A percentile compares a stretch with the other conserved stretches of the same genome.
phyloP scores from a whole-genome alignment of 1,140 invertebrate species.

The Trichoplusia ni region DNA sequence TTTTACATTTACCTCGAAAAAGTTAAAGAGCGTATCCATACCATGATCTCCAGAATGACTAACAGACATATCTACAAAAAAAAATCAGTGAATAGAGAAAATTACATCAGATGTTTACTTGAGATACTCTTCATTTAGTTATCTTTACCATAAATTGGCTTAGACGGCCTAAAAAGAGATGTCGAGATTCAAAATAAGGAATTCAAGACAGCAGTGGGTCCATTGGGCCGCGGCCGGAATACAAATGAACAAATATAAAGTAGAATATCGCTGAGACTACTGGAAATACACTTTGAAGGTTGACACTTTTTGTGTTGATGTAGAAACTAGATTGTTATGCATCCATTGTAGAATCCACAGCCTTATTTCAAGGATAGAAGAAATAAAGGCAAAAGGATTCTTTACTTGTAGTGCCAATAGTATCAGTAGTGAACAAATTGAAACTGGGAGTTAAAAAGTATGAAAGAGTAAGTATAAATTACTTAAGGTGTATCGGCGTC shows the following conservation, averaged over 20 bases:
- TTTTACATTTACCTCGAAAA: constrained; percentile 13
- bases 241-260: constrained; percentile 52
- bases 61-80: no score
- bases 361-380: no score
- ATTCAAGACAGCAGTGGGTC: constrained; percentile 42
- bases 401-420: no score
- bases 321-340: constrained; percentile 2
- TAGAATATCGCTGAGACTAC: constrained; percentile 35
- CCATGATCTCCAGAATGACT: no score
- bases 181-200: constrained; percentile 43
- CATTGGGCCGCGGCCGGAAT: constrained; percentile 38
- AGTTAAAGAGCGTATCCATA: no score
- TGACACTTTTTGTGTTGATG: constrained; percentile 33
- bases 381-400: no score
- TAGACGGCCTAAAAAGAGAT: constrained; percentile 23
- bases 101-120: neutral
- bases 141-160: constrained; percentile 10
- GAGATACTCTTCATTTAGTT: constrained; percentile 1
- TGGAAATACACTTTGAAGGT: constrained; percentile 42
- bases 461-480: no score
- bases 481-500: neutral
- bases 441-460: no score
- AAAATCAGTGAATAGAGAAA: no score
- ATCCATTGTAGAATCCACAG: no score
- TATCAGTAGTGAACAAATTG: no score